Conservation (phyloP, 2,888 invertebrate species). For the Mayetiola destructor region DNA sequence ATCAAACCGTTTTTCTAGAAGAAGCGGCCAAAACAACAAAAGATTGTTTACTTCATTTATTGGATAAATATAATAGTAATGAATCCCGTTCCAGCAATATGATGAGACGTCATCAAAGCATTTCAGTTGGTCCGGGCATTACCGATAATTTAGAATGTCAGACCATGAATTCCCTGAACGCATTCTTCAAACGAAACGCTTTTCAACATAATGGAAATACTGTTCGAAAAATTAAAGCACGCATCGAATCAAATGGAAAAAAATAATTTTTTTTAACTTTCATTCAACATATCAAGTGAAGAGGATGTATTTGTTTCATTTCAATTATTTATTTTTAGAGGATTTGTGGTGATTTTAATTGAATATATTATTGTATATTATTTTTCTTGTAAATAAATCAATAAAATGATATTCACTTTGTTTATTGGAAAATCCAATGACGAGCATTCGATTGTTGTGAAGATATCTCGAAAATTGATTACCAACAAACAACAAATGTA, state of each 20-base stretch:
- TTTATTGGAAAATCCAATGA: too few species aligned
- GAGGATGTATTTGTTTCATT: too few species aligned
- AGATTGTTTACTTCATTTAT: slow-evolving; percentile 55
- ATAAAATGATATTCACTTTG: too few species aligned
- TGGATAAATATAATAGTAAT: slow-evolving; percentile 55
- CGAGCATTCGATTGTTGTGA: too few species aligned
- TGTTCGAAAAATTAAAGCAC: slow-evolving; percentile 31
- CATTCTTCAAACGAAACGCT: slow-evolving; percentile 57
- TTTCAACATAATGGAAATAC: slow-evolving; percentile 24
- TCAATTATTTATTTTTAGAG: too few species aligned
- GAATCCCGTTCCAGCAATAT: slow-evolving; percentile 41
- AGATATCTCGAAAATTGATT: too few species aligned
- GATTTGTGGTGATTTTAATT: too few species aligned
- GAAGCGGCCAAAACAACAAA: slow-evolving; percentile 55
- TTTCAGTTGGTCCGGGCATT: slow-evolving; percentile 61
- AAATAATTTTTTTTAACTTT: too few species aligned
- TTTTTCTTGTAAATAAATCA: too few species aligned
- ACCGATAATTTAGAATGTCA: slow-evolving; percentile 58
- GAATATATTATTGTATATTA: too few species aligned
- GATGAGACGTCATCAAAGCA: slow-evolving; percentile 50
- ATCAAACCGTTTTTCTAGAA: slow-evolving; percentile 38
- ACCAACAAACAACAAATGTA: too few species aligned
- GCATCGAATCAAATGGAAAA: slow-evolving; percentile 25
- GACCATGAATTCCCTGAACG: slow-evolving; percentile 66
- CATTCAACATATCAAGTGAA: too few species aligned